Base-by-base conservation (phyloP, 1,140 invertebrate genomes). In the Hycleus phaleratus region DNA sequence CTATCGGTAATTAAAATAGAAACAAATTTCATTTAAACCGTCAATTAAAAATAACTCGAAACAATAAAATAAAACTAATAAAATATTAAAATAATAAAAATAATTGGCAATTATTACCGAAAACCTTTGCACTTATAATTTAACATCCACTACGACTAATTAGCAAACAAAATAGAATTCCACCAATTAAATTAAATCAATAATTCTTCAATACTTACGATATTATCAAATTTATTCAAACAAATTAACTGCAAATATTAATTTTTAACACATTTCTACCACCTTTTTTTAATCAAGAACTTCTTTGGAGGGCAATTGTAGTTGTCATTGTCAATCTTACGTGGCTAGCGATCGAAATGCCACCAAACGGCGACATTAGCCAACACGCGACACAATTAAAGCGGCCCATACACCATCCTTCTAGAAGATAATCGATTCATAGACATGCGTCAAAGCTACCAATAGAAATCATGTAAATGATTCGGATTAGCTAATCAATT, bases 271-370 rank as follows among this genome's bases (percentile, higher is more conserved):
- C 57, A 55, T 47, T 48, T 58, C 39, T 32, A 58, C 4, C 4
- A 32, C 4, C 18, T 18, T 18, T 18, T 18, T 18, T 5, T 5
- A 32, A 32, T 32, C 55, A 46, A 61, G 39, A 58, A 44, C 58
- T 51, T 58, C 57, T 53, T 50, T 47, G 26, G 52, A 53, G 25
- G 8, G 38, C 55, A 46, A 50, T 43, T 50, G 50, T 26, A 40
- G 55, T 61, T 61, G 60, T 59, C 60, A 62, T 60, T 68, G 67
- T 66, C 59, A 68, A 63, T 63, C 67, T 68, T 66, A 68, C 67
- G 67, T 68, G 67, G 67, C 67, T 54, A 40, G 42, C 46, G 56
- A 57, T 5, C 7, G 45, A 46, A 56, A 56, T 44, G 64, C 57
- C 46, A 56, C 32, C 32, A 32, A 5, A 7, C 32, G 32, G 47